Base-by-base conservation (phyloP, 1,140 invertebrate genomes). In the Conopomorpha cramerella region DNA sequence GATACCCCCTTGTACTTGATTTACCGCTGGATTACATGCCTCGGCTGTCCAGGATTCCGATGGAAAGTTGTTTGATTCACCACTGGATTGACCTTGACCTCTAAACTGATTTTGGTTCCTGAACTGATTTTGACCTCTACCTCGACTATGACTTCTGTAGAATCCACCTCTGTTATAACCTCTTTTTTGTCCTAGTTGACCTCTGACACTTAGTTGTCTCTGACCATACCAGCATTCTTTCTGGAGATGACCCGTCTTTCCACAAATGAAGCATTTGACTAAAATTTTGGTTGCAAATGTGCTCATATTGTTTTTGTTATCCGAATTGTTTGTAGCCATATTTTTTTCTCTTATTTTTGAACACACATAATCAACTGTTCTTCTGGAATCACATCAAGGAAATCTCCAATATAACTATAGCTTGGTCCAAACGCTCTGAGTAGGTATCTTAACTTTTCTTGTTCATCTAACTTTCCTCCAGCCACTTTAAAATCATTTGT, bases 281-380 rank as follows among this genome's bases (percentile, higher is more conserved):
- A 30, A 23, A 26, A 34, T 53, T 55, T 49, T 48, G 4, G 42
- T 50, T 41, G 13, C 11, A 49, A 51, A 51, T 45, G 46, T 51
- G 37, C 41, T 54, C 4, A 51, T 30, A 50, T 49, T 55, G n/a
- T 36, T 51, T 39, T 47, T 64, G 36, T 46, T 44, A 14, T 46
- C 44, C 7, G 36, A 26, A 1, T 51, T 32, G 11, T 15, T 34
- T 35, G 18, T 37, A 2, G 37, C 18, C 38, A 47, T 55, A 52
- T 52, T 61, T 56, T 64, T 53, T 44, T 49, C 51, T n/a, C 59
- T 55, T 37, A 74, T 67, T 62, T 72, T 72, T 23, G 30, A 51
- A 15, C 47, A 38, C 29, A 76, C 38, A 53, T 73, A 77, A 23
- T 74, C 63, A 8, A 60, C 52, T 26, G 62, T 76, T 66, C 46